A percentile compares a stretch with the other conserved stretches of the same genome.
phyloP scores from a whole-genome alignment of 2,888 invertebrate genomes.

The Digitonthophagus gazella region DNA sequence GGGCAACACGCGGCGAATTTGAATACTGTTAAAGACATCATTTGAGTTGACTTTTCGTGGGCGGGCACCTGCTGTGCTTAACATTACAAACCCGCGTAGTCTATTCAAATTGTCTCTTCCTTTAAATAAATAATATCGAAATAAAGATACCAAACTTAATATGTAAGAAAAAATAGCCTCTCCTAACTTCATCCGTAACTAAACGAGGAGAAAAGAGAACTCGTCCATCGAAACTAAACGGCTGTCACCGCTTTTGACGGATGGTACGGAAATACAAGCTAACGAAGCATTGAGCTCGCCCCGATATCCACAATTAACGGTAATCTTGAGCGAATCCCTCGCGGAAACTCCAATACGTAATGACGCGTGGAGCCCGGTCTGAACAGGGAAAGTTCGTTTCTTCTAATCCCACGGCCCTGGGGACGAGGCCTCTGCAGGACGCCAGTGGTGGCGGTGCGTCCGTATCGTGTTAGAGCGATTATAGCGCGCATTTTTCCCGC shows the following conservation, averaged over 20 bases:
- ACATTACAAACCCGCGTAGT: neutral
- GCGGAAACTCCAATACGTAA: constrained; percentile 45
- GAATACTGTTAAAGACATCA: constrained; percentile 32
- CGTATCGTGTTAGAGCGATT: constrained; percentile 48
- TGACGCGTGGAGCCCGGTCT: constrained; percentile 38
- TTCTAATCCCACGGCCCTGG: constrained; percentile 28
- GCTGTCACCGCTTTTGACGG: constrained; percentile 32
- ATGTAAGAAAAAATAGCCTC: too few species aligned
- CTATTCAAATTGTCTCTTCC: neutral
- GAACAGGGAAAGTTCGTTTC: constrained; percentile 20
- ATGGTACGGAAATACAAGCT: constrained; percentile 37
- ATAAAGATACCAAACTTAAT: too few species aligned
- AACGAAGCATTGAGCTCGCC: constrained; percentile 40
- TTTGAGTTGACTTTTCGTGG: constrained; percentile 3
- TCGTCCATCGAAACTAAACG: constrained; percentile 1
- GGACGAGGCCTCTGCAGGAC: constrained; percentile 9
- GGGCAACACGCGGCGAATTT: constrained; percentile 33
- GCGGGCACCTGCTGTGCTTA: constrained; percentile 5
- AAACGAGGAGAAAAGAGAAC: neutral
- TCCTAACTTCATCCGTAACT: neutral
- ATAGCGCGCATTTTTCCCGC: constrained; percentile 45
- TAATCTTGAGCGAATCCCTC: constrained; percentile 38
- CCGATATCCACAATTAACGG: constrained; percentile 41
- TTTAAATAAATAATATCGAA: too few species aligned
- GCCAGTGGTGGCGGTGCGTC: neutral